Evolutionary conservation across 2,113 vertebrate species (phyloP).

Genomic region (Romanogobio albipinnatus): DNA sequence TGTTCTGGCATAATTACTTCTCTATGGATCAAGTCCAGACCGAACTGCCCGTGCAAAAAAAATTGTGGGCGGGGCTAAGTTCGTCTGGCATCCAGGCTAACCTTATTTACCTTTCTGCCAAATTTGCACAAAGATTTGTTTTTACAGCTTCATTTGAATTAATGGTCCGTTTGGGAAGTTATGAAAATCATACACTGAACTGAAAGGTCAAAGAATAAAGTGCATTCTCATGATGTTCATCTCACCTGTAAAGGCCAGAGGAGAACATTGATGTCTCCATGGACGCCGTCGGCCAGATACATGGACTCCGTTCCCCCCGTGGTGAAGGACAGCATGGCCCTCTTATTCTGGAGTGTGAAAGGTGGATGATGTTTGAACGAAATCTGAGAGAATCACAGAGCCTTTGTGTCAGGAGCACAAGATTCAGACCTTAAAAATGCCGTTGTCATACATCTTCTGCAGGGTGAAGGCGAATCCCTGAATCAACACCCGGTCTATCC

Average conservation of each 20-base stretch:
- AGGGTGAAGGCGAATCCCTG: slow-evolving; percentile 79
- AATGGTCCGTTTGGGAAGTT: not conserved
- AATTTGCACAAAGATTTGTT: not conserved
- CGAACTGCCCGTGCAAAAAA: too few species aligned
- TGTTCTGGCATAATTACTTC: too few species aligned
- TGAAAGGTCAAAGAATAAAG: not conserved
- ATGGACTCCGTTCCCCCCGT: slow-evolving; percentile 78
- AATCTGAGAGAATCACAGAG: not conserved
- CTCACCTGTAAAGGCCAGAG: slow-evolving; percentile 88
- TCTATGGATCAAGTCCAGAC: too few species aligned
- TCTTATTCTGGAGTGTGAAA: slow-evolving; percentile 77
- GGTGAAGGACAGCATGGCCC: slow-evolving; percentile 82
- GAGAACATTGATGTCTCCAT: slow-evolving; percentile 83
- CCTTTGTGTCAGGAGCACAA: not conserved
- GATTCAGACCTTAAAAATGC: slow-evolving; percentile 78
- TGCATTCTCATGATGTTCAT: slow-evolving; percentile 14
- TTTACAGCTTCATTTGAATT: not conserved
- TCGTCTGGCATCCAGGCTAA: too few species aligned
- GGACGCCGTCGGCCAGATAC: slow-evolving; percentile 78
- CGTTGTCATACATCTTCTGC: slow-evolving; percentile 75
- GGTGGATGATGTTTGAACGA: not conserved
- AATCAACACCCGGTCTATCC: slow-evolving; percentile 80
- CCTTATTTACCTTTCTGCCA: too few species aligned
- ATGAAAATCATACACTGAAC: not conserved
- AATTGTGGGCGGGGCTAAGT: too few species aligned